These are phyloP conservation scores for Pelecanus crispus DNA, from an alignment of 2,113 vertebrate species.

Conservation along the genomic window DNA sequence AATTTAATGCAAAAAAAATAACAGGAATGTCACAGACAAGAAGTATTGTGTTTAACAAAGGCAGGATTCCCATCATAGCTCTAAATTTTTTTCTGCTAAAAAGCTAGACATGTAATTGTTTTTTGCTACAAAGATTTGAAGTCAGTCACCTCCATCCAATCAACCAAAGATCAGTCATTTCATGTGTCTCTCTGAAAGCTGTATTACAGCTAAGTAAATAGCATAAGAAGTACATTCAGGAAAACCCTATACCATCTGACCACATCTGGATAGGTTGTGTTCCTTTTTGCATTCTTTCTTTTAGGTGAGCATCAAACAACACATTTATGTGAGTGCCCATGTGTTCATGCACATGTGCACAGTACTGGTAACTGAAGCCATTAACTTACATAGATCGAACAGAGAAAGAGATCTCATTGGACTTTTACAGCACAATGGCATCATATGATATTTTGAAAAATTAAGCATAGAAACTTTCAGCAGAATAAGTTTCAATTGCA, in stretches of 20 bases:
- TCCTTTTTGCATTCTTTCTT: background rate
- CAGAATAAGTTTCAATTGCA: background rate
- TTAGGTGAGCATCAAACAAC: background rate
- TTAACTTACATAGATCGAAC: background rate
- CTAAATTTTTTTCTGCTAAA: background rate
- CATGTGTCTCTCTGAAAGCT: background rate
- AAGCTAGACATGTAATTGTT: background rate
- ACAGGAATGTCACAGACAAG: background rate
- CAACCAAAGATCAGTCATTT: background rate
- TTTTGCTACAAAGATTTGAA: background rate
- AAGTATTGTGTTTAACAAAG: background rate
- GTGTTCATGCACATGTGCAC: fast-evolving
- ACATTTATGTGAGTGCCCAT: background rate
- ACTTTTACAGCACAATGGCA: background rate
- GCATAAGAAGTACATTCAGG: background rate
- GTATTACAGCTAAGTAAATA: background rate
- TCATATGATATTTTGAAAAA: background rate
- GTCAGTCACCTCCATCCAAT: background rate
- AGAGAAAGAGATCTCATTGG: background rate
- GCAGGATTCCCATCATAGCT: background rate
- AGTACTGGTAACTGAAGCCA: background rate
- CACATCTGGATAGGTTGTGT: background rate
- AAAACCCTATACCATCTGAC: background rate
- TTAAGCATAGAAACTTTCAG: background rate
- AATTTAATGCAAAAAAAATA: background rate